phyloP scores from a whole-genome alignment of 2,797 vertebrate genomes.

The Melanotaenia nigrans region DNA sequence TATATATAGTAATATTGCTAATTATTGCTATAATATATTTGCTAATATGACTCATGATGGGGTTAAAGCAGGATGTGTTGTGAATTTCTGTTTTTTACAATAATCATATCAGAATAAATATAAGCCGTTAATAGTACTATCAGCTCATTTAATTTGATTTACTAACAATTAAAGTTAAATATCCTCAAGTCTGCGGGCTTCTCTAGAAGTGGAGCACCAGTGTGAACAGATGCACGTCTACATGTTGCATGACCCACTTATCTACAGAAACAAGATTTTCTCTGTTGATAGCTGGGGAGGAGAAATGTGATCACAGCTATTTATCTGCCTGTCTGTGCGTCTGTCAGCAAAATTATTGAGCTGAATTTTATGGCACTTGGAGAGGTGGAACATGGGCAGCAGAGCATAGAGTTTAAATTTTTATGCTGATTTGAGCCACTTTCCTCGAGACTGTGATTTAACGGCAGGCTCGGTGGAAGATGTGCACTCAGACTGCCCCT shows the following conservation, averaged over 20 bases:
- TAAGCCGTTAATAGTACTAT: neutral
- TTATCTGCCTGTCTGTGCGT: neutral
- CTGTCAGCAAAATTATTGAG: neutral
- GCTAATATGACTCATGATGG: neutral
- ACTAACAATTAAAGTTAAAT: neutral
- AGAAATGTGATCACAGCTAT: neutral
- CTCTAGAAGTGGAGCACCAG: neutral
- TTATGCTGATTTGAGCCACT: neutral
- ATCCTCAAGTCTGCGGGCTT: neutral
- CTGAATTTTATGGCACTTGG: neutral
- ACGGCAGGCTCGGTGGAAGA: neutral
- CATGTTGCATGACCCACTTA: conserved; percentile 2
- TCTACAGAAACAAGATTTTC: neutral
- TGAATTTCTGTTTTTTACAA: neutral
- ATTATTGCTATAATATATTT: neutral
- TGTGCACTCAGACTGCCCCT: neutral
- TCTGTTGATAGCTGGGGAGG: neutral
- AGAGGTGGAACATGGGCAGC: neutral
- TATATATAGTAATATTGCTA: neutral
- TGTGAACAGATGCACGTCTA: neutral
- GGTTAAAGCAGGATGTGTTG: neutral
- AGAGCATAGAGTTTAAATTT: neutral
- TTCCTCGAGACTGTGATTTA: neutral
- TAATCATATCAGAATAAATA: neutral
- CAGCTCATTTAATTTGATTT: neutral